Conservation (phyloP, 2,888 invertebrate genomes). For the Temnothorax rugatulus region DNA sequence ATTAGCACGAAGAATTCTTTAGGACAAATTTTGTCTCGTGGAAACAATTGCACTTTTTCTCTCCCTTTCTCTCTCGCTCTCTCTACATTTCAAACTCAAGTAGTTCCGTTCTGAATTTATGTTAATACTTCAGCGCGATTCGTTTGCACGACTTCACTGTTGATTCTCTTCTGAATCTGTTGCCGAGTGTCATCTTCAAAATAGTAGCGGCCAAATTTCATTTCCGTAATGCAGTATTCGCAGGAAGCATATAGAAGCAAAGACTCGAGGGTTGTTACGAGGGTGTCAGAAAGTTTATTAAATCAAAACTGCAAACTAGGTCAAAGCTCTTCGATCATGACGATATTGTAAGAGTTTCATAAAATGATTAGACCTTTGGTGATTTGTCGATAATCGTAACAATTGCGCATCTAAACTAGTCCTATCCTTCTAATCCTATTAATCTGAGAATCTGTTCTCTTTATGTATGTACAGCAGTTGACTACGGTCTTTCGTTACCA, state of each 20-base stretch:
- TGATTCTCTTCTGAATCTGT: constrained; percentile 30
- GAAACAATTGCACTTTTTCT: constrained; percentile 16
- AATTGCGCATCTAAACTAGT: neutral
- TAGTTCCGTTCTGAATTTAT: constrained; percentile 18
- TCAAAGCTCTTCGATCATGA: constrained; percentile 26
- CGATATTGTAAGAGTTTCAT: constrained; percentile 56
- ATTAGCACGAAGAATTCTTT: neutral
- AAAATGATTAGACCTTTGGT: constrained; percentile 55
- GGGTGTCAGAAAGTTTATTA: constrained; percentile 9
- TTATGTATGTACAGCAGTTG: neutral
- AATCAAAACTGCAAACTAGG: constrained; percentile 31
- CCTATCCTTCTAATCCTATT: neutral
- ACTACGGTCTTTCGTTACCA: neutral
- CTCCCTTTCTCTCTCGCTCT: neutral
- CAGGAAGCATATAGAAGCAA: neutral
- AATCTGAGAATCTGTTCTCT: neutral
- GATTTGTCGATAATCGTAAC: constrained; percentile 23
- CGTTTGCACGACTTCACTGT: constrained; percentile 14
- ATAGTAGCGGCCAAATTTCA: constrained; percentile 22
- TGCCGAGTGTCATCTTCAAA: constrained; percentile 21
- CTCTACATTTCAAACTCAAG: neutral
- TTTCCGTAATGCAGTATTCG: constrained; percentile 19
- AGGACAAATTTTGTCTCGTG: neutral
- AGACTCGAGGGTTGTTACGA: neutral
- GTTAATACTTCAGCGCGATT: constrained; percentile 13